Base-by-base conservation (phyloP, 2,888 invertebrate genomes). In the Lapara coniferarum region DNA sequence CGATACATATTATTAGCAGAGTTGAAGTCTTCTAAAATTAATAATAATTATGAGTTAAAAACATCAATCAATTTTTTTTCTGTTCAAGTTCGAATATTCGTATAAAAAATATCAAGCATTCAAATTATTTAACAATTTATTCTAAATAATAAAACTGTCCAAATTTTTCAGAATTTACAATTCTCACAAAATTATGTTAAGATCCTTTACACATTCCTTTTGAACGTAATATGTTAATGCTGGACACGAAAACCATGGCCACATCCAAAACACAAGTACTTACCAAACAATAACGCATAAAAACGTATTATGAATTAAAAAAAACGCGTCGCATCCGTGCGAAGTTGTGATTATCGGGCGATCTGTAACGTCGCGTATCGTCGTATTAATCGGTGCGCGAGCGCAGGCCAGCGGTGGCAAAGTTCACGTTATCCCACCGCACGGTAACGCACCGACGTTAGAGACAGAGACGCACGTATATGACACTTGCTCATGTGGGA, bases 361-460 rank as follows among this genome's bases (percentile, higher is more conserved):
- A 90, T 91, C 91, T 90, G 85, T 89, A 91, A 89, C 88, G 88
- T 87, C 86, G 84, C 83, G 78, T 88, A 89, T 90, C 88, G 87
- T 84, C 86, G 89, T 90, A 90, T 91, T 89, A 90, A 89, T 89
- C 88, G 71, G 77, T 81, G 78, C 78, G 81, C 83, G 79, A 85
- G 78, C 79, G 87, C 89, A 86, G 87, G 75, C 81, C 88, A 63
- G 88, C 89, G 86, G 87, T 91, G 91, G 87, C 91, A 92, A 91
- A 92, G 92, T 92, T 92, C 92, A 91, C 86, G 87, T 86, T 85
- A 85, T 89, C 91, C 92, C 91, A 87, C 92, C 89, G 75, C 82
- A 82, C 89, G 86, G 89, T 91, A 91, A 87, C 87, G 90, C 91
- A 91, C 92, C 81, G 81, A 79, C 81, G 81, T 89, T 89, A 89